A percentile compares a stretch with the other conserved stretches of the same genome.
phyloP scores from a whole-genome alignment of 2,797 vertebrate genomes.

The Calcarius lapponicus region DNA sequence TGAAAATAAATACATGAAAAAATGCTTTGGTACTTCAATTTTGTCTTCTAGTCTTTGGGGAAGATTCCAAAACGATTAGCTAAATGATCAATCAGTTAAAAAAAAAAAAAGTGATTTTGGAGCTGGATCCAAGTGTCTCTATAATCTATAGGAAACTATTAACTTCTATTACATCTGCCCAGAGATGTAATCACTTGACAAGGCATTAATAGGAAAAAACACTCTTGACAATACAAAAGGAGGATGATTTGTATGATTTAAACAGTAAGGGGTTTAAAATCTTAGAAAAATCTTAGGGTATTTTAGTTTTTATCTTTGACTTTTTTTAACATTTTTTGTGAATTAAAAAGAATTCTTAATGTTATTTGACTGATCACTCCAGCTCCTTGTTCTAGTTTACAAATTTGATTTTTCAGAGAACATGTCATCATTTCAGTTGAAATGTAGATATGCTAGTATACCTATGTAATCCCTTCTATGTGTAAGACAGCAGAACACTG shows the following conservation, averaged over 20 bases:
- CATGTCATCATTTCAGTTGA: neutral
- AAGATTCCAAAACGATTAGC: neutral
- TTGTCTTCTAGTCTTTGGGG: neutral
- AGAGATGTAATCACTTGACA: neutral
- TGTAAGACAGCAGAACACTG: neutral
- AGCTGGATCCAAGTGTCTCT: neutral
- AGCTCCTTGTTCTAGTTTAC: neutral
- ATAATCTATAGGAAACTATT: neutral
- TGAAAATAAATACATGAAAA: neutral
- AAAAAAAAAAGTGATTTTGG: neutral
- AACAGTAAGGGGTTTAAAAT: neutral
- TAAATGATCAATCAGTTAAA: neutral
- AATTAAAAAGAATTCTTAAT: neutral
- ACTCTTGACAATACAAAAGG: neutral
- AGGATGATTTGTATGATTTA: neutral
- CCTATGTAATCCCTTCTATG: accelerated
- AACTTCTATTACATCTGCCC: neutral
- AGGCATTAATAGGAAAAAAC: neutral
- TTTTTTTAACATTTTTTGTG: neutral
- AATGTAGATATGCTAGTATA: neutral
- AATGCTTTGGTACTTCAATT: neutral
- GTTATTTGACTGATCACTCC: neutral
- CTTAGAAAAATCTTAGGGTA: neutral
- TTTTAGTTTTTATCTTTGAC: neutral
- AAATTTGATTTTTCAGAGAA: neutral